Evolutionary conservation across 2,113 vertebrate species (phyloP).

Genomic region (Rhipidura dahli): DNA sequence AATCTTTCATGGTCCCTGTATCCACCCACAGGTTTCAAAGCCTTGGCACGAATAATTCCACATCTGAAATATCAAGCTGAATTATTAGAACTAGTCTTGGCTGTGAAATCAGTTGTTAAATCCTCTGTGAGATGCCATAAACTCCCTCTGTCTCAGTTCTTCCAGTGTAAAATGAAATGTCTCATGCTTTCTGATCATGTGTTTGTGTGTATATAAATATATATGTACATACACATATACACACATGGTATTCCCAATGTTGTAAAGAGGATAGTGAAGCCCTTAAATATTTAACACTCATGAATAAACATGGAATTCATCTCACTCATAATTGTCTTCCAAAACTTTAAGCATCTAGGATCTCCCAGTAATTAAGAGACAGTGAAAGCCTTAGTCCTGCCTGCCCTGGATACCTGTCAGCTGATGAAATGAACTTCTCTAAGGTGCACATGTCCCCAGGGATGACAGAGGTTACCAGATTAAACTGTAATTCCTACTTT

Average conservation of each 20-base stretch:
- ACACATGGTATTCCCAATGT: too few species aligned
- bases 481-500: neutral
- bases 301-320: neutral
- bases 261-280: neutral
- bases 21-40: neutral
- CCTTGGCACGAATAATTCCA: neutral
- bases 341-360: neutral
- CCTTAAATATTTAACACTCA: neutral
- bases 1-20: neutral
- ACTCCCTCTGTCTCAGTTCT: neutral
- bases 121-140: neutral
- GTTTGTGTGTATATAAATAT: fast-evolving
- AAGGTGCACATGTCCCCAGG: neutral
- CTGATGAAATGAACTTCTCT: neutral
- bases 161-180: neutral
- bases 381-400: neutral
- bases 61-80: neutral
- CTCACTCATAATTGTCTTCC: neutral
- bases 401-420: neutral
- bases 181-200: neutral
- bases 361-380: neutral
- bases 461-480: neutral
- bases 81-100: neutral
- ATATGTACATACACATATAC: too few species aligned
- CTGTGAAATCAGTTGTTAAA: neutral